These are phyloP conservation scores for Brachyptera putata DNA, from an alignment of 2,888 invertebrate species.

Conservation along the genomic window DNA sequence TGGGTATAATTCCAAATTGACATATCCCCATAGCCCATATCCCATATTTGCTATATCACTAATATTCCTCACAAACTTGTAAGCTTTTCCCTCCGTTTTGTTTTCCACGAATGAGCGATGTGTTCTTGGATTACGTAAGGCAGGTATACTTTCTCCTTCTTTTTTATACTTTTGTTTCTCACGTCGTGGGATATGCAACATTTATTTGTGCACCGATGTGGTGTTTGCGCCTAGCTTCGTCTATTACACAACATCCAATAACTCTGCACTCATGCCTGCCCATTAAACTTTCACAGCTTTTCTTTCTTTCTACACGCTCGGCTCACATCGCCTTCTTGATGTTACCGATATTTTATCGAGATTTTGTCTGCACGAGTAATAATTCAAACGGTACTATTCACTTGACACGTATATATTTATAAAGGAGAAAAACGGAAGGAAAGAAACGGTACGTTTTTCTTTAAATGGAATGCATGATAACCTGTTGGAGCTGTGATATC, in stretches of 20 bases:
- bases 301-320: slow-evolving; percentile 9
- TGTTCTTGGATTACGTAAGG: not conserved
- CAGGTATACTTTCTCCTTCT: not conserved
- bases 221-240: slow-evolving; percentile 13
- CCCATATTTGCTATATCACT: too few relatives aligned
- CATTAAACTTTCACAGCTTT: slow-evolving; percentile 27
- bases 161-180: not conserved
- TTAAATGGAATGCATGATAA: too few relatives aligned
- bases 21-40: too few relatives aligned
- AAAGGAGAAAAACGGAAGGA: too few relatives aligned
- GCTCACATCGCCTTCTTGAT: not conserved
- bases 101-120: slow-evolving; percentile 16
- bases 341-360: slow-evolving; percentile 19
- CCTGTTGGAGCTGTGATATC: too few relatives aligned
- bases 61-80: too few relatives aligned
- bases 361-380: slow-evolving; percentile 15
- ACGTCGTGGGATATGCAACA: slow-evolving; percentile 8
- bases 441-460: too few relatives aligned
- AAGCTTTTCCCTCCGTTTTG: too few relatives aligned
- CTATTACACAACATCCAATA: slow-evolving; percentile 28
- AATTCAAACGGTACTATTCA: slow-evolving; percentile 7
- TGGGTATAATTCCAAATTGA: too few relatives aligned
- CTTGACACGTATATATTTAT: too few relatives aligned
- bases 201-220: slow-evolving; percentile 14
- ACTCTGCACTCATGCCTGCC: slow-evolving; percentile 24